Evolutionary conservation across 92 coral and sea anemone species (phyloP), one percentile per base, ranked within the genome.

Genomic region (Blastomussa wellsi): DNA sequence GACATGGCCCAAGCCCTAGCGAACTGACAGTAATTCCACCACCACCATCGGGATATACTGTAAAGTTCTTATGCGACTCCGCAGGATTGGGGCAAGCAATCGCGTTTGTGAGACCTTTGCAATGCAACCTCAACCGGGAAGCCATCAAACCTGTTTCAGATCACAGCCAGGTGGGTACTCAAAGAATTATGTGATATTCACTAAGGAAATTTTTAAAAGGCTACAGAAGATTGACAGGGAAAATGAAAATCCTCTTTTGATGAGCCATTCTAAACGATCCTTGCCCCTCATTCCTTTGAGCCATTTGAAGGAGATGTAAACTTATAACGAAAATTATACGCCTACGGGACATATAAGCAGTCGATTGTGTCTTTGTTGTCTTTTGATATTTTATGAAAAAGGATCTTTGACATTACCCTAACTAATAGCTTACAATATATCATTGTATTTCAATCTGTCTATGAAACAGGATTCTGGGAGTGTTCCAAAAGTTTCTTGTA

Each of bases 51-150:
- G 44, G 44, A 39, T 39, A 39, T 39, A 39, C 44, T 39, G 44
- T 39, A 39, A 39, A 39, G 7, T 39, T 39, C 57, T 51, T 51
- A 51, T 2, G 57, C 57, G 57, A 51, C 57, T 51, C 57, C 57
- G 57, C 57, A 51, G 57, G 19, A 51, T 51, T 51, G 57, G 19
- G 82, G 29, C 14, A 78, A 55, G 71, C 73, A 67, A 67, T 67
- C 73, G n/a, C 73, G 1, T 67, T 72, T 72, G 76, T 38, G 51
- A 74, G 78, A 74, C 78, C 60, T 47, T 74, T 74, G 78, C 62
- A 74, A 74, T 74, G 78, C 78, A 74, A 74, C 78, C 78, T 74
- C 78, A 74, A 74, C 78, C 39, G 36, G 78, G 78, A 44, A 74
- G 78, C 78, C 4, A 74, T 74, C 78, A 74, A 74, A 74, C 62